Conservation (phyloP, 30 jellyfish, hydroid and myxozoan genomes). For the Aurelia sp. region DNA sequence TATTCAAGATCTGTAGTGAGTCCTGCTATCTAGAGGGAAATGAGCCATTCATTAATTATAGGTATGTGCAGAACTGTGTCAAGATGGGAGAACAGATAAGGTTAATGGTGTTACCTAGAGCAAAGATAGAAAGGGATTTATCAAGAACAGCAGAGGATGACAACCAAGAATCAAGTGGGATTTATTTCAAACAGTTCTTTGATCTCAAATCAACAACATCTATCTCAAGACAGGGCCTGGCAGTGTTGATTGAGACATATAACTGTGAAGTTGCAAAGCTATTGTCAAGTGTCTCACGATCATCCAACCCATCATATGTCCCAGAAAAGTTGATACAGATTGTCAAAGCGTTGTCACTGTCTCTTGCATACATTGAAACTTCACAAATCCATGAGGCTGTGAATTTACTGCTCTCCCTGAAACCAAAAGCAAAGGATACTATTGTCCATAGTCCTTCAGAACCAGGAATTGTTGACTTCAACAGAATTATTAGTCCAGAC, state of each 20-base stretch:
- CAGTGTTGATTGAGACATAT: conserved; percentile 84
- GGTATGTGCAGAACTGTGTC: conserved; percentile 73
- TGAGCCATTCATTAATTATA: conserved; percentile 71
- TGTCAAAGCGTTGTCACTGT: conserved; percentile 87
- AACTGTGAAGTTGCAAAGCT: conserved; percentile 83
- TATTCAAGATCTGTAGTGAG: conserved; percentile 77
- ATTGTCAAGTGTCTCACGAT: conserved; percentile 58
- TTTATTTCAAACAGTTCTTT: conserved; percentile 80
- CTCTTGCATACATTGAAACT: conserved; percentile 84
- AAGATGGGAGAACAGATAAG: conserved; percentile 56
- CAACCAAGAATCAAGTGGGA: conserved; percentile 73
- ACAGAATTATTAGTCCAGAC: conserved; percentile 58
- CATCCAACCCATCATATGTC: conserved; percentile 46
- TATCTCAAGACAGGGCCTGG: conserved; percentile 87
- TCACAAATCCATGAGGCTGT: conserved; percentile 87
- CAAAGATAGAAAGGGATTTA: conserved; percentile 51
- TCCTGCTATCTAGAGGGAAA: conserved; percentile 83
- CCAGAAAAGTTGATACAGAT: conserved; percentile 86
- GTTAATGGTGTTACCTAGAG: conserved; percentile 49
- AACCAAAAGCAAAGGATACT: conserved; percentile 37
- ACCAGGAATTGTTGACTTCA: conserved; percentile 51
- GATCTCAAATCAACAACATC: conserved; percentile 59
- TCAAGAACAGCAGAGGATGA: conserved; percentile 86
- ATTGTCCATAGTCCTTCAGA: conserved; percentile 22
- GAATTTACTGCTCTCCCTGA: conserved; percentile 70